Conservation (phyloP, 2,797 vertebrate species). For the Hylomyscus alleni region DNA sequence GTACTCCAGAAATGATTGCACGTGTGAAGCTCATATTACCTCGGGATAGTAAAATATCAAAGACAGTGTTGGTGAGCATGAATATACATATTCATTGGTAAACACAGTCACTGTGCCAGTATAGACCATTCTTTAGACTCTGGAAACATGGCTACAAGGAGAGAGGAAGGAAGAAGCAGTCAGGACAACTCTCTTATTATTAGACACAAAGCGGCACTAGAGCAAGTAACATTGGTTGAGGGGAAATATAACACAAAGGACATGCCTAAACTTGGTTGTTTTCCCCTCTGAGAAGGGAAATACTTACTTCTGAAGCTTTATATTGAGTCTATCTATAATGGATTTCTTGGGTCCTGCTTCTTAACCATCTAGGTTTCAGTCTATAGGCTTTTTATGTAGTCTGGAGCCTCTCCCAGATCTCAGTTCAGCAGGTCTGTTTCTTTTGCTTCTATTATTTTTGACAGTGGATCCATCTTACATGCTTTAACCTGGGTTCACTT, state of each 20-base stretch:
- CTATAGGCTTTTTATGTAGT: background rate
- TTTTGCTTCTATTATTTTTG: background rate
- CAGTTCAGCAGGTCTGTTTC: background rate
- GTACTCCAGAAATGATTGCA: background rate
- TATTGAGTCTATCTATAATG: background rate
- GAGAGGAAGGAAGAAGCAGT: background rate
- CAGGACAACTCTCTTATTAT: background rate
- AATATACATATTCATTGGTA: background rate
- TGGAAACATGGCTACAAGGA: constrained; percentile 19
- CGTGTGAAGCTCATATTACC: background rate
- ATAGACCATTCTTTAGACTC: background rate
- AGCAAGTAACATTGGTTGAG: background rate
- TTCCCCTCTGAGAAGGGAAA: constrained; percentile 11
- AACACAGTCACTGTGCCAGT: background rate
- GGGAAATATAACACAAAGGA: background rate
- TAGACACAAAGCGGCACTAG: background rate
- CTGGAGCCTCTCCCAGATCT: background rate
- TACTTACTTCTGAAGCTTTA: background rate
- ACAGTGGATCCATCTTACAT: background rate
- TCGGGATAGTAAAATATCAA: background rate
- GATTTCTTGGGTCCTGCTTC: background rate
- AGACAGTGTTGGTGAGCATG: background rate
- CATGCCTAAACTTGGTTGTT: background rate
- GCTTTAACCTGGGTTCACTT: background rate
- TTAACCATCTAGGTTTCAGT: background rate